Evolutionary conservation across 2,797 vertebrate species (phyloP).

Genomic region (Poeciliopsis paucimaculata): DNA sequence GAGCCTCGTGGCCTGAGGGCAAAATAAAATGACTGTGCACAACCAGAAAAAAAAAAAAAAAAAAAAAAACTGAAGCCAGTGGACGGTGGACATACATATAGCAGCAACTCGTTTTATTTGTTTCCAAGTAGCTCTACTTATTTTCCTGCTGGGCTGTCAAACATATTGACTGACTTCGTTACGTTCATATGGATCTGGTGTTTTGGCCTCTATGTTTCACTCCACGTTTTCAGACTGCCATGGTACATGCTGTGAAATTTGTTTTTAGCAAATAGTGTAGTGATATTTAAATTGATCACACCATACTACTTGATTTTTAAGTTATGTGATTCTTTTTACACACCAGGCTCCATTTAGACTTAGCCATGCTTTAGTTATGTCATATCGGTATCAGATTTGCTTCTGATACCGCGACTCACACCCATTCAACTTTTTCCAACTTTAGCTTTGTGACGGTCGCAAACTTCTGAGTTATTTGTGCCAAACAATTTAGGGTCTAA

Average conservation of each 20-base stretch:
- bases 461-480: neutral
- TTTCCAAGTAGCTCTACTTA: neutral
- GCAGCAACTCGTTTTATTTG: conserved; percentile 4
- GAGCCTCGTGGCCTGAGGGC: neutral
- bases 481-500: neutral
- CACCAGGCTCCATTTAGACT: neutral
- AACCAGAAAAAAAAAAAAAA: neutral
- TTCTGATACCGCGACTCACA: neutral
- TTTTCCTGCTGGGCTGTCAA: conserved; percentile 1
- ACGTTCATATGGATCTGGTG: neutral
- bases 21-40: conserved; percentile 3
- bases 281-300: neutral
- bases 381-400: too few species aligned
- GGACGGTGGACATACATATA: neutral
- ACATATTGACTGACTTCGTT: neutral
- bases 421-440: neutral
- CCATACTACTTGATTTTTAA: neutral
- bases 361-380: neutral
- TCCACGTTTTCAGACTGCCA: neutral
- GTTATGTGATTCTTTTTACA: neutral
- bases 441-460: neutral
- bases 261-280: neutral
- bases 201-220: neutral
- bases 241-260: neutral
- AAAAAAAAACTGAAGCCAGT: neutral